Evolutionary conservation across 1,140 invertebrate genomes (phyloP).

Genomic region (Samia ricini): DNA sequence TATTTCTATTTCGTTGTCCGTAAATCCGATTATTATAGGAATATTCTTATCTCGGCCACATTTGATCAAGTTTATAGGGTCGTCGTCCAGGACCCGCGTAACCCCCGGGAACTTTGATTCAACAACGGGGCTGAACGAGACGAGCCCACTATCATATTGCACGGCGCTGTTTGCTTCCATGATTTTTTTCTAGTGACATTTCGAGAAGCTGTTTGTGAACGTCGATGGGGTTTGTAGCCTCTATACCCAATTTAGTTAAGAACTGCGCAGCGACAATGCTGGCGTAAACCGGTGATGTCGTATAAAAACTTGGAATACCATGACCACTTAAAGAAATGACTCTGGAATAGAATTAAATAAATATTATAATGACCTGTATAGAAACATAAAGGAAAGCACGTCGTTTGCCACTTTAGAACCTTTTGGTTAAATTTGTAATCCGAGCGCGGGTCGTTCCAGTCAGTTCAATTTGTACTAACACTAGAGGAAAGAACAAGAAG

Average conservation of each 20-base stretch:
- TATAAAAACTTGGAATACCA: conserved; percentile 21
- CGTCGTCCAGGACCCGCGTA: conserved; percentile 22
- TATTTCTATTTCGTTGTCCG: conserved; percentile 21
- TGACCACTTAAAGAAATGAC: conserved; percentile 32
- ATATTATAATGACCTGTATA: neutral
- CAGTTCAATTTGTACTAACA: too few species aligned
- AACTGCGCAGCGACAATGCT: conserved; percentile 11
- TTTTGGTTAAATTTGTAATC: too few species aligned
- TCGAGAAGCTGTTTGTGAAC: conserved; percentile 18
- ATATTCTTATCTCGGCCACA: conserved; percentile 25
- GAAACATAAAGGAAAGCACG: too few species aligned
- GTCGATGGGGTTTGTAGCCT: conserved; percentile 18
- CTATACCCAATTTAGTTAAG: conserved; percentile 21
- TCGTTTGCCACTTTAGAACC: too few species aligned
- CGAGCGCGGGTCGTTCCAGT: too few species aligned
- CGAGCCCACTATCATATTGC: conserved; percentile 14
- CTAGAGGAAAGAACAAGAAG: too few species aligned
- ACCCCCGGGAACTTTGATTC: conserved; percentile 19
- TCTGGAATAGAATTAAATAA: neutral
- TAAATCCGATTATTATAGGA: conserved; percentile 32
- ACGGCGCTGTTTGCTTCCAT: conserved; percentile 17
- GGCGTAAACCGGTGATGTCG: conserved; percentile 22
- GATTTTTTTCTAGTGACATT: conserved; percentile 24
- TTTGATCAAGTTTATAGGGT: conserved; percentile 20
- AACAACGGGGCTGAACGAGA: conserved; percentile 23